A percentile compares a stretch with the other conserved stretches of the same genome.
These are phyloP conservation scores for Slavum lentiscoides DNA, from an alignment of 2,888 invertebrate genomes.

Conservation along the genomic window DNA sequence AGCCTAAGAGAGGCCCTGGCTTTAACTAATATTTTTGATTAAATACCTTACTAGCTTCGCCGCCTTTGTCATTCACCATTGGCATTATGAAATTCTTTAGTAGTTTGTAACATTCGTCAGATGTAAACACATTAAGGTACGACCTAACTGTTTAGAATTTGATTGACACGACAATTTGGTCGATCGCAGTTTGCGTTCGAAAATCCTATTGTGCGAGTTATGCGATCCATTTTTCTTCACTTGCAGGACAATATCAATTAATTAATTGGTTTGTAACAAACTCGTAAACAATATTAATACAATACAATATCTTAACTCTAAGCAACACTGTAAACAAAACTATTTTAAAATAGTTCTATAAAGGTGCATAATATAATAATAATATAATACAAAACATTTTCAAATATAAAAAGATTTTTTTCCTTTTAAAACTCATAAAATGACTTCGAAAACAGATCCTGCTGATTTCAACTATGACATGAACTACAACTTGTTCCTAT, in stretches of 20 bases:
- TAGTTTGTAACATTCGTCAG: slow-evolving; percentile 41
- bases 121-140: slow-evolving; percentile 36
- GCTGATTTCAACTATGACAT: slow-evolving; percentile 64
- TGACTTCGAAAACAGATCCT: neutral
- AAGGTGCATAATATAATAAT: neutral
- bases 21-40: slow-evolving; percentile 46
- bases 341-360: neutral
- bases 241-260: slow-evolving; percentile 35
- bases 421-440: slow-evolving; percentile 5
- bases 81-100: slow-evolving; percentile 46
- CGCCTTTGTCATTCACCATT: slow-evolving; percentile 38
- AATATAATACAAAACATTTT: neutral
- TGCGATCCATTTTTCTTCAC: slow-evolving; percentile 44
- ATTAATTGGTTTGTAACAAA: neutral
- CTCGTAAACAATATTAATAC: too few relatives aligned
- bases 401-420: neutral
- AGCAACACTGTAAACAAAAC: too few relatives aligned
- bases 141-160: slow-evolving; percentile 36
- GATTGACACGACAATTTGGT: slow-evolving; percentile 23
- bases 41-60: slow-evolving; percentile 36
- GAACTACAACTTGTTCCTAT: slow-evolving; percentile 63
- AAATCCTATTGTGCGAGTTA: slow-evolving; percentile 37
- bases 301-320: too few relatives aligned
- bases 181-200: slow-evolving; percentile 31
- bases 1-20: too few relatives aligned